These are phyloP conservation scores for Genyomyrus donnyi DNA, from an alignment of 2,113 vertebrate genomes.

Conservation along the genomic window DNA sequence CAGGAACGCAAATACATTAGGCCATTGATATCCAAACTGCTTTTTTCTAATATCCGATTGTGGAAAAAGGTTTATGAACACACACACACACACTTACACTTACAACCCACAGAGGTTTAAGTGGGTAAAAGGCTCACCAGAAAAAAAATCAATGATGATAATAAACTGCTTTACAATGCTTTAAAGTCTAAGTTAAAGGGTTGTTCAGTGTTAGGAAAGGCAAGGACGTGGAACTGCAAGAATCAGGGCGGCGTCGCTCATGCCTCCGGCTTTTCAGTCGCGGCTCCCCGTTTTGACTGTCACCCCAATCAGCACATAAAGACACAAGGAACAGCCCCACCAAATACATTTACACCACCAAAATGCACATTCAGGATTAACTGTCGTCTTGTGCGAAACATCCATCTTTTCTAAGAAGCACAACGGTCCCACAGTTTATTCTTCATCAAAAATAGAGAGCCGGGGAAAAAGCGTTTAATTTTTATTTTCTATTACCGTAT, in stretches of 20 bases:
- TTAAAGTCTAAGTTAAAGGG: not conserved
- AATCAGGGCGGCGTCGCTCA: constrained; percentile 5
- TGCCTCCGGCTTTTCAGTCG: not conserved
- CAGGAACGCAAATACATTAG: not conserved
- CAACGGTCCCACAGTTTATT: not conserved
- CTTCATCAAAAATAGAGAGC: not conserved
- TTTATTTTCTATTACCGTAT: not conserved
- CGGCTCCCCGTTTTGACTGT: not conserved
- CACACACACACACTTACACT: not conserved
- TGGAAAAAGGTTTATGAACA: not conserved
- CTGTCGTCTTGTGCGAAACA: not conserved
- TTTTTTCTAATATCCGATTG: not conserved
- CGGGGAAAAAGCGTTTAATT: not conserved
- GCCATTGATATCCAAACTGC: not conserved
- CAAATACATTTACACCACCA: not conserved
- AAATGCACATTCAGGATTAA: not conserved
- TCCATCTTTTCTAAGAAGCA: not conserved
- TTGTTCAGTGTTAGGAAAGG: not conserved
- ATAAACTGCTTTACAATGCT: not conserved
- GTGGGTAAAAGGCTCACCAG: not conserved
- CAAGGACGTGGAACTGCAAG: not conserved
- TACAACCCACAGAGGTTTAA: not conserved
- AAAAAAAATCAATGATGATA: not conserved
- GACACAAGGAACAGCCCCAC: not conserved
- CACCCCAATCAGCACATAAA: not conserved